These are phyloP conservation scores for Bergia puertoricense DNA, from an alignment of 92 coral and sea anemone genomes.

Conservation along the genomic window DNA sequence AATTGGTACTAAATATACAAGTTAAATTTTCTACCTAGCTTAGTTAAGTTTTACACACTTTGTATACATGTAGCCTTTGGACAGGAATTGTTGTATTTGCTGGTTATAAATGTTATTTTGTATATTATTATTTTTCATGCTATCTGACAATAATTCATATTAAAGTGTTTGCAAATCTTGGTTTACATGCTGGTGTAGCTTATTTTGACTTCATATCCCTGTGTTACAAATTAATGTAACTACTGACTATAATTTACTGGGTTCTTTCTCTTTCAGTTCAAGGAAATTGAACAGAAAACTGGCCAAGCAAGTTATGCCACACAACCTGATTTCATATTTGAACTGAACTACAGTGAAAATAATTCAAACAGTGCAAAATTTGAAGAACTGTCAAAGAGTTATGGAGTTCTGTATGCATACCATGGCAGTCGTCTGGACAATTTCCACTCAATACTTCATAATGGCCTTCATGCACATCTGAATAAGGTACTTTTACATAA, in stretches of 20 bases:
- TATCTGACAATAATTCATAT: too few species aligned
- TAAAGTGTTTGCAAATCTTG: too few species aligned
- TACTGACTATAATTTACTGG: neutral
- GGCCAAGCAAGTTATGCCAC: conserved; percentile 88
- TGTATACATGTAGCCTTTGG: too few species aligned
- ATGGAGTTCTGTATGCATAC: conserved; percentile 81
- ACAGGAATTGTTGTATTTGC: too few species aligned
- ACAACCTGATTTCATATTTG: conserved; percentile 87
- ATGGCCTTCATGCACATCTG: conserved; percentile 93
- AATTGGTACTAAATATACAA: too few species aligned
- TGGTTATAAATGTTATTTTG: too few species aligned
- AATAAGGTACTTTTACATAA: conserved; percentile 68
- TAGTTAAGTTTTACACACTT: too few species aligned
- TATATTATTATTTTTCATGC: too few species aligned
- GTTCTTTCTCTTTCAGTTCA: conserved; percentile 57
- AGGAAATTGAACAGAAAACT: conserved; percentile 82
- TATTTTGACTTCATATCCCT: too few species aligned
- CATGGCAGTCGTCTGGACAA: conserved; percentile 98
- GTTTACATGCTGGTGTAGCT: too few species aligned
- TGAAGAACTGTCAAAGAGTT: conserved; percentile 68
- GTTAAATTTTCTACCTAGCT: too few species aligned
- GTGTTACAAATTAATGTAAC: too few species aligned
- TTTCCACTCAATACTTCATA: conserved; percentile 92
- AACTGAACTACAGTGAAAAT: conserved; percentile 71
- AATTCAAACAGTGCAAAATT: conserved; percentile 74